Evolutionary conservation across 2,113 vertebrate species (phyloP).

Genomic region (Sander vitreus): DNA sequence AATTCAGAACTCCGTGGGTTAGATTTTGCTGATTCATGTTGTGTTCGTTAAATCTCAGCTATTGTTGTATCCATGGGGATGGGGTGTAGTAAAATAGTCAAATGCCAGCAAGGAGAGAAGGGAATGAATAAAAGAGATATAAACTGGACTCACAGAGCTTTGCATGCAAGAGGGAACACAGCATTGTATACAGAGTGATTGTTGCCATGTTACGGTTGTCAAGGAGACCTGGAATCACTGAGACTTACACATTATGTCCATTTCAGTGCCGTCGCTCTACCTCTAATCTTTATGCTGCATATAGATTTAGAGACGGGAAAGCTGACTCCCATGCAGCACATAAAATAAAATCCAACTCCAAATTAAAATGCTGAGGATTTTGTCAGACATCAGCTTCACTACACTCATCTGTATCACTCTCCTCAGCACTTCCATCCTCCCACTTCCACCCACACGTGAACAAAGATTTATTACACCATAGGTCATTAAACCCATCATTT

Average conservation of each 20-base stretch:
- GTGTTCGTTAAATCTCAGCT: conserved; percentile 37
- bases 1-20: conserved; percentile 27
- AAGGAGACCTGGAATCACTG: conserved; percentile 74
- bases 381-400: conserved; percentile 36
- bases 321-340: neutral
- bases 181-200: conserved; percentile 67
- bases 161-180: conserved; percentile 4
- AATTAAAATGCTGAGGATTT: conserved; percentile 46
- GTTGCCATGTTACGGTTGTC: conserved; percentile 85
- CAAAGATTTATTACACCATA: conserved; percentile 55
- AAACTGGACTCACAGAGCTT: conserved; percentile 24
- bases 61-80: conserved; percentile 51
- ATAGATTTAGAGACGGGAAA: neutral
- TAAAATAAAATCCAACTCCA: neutral
- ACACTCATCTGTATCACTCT: conserved; percentile 58
- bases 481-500: conserved; percentile 65
- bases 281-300: conserved; percentile 17
- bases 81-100: conserved; percentile 11
- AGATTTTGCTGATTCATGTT: conserved; percentile 47
- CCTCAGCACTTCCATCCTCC: conserved; percentile 72
- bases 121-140: conserved; percentile 26
- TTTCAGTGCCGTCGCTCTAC: conserved; percentile 23
- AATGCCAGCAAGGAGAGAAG: conserved; percentile 19
- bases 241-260: conserved; percentile 58
- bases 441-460: conserved; percentile 71